Conservation (phyloP, 2,113 vertebrate genomes). For the Alligator mississippiensis region DNA sequence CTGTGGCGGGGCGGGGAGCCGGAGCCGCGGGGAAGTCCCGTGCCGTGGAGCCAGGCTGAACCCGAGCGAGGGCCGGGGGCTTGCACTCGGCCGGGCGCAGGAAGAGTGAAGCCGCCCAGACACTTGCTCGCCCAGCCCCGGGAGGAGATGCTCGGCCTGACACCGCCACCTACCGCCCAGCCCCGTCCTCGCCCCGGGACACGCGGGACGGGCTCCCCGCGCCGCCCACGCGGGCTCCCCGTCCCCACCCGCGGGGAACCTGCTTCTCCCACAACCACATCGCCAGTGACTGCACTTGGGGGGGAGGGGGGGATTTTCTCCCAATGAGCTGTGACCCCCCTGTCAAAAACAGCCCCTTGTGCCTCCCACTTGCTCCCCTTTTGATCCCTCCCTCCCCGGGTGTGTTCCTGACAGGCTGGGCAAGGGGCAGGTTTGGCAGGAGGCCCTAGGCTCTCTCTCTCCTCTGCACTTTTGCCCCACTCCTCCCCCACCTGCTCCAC, state of each 20-base stretch:
- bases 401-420: not conserved
- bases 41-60: not conserved
- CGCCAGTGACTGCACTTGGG: too few species aligned
- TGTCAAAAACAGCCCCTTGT: too few species aligned
- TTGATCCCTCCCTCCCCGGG: not conserved
- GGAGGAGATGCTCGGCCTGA: not conserved
- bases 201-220: too few species aligned
- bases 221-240: too few species aligned
- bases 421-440: not conserved
- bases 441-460: not conserved
- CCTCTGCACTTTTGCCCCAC: not conserved
- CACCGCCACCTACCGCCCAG: conserved; percentile 42
- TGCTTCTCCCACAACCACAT: too few species aligned
- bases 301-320: too few species aligned
- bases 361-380: not conserved
- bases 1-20: too few species aligned
- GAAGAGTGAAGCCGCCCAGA: not conserved
- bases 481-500: too few species aligned
- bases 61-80: not conserved
- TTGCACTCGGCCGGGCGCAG: not conserved
- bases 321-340: too few species aligned
- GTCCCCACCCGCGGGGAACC: too few species aligned
- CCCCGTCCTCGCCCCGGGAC: too few species aligned
- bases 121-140: not conserved
- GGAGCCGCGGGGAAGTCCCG: rapidly evolving